phyloP scores from a whole-genome alignment of 2,797 vertebrate species.

The Chelidonichthys spinosus region DNA sequence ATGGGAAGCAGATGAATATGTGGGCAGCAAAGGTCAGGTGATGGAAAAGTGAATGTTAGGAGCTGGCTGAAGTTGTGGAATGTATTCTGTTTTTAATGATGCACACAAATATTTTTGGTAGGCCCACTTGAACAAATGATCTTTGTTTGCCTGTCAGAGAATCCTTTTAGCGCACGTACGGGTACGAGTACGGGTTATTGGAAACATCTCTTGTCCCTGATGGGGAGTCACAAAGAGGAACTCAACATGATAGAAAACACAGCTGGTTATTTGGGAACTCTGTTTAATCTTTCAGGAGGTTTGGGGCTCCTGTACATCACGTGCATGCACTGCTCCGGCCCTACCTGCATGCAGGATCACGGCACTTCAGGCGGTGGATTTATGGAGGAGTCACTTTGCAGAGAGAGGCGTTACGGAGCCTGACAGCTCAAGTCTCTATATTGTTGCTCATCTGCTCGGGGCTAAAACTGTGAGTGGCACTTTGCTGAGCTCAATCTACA shows the following conservation, averaged over 20 bases:
- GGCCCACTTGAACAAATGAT: background rate
- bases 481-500: background rate
- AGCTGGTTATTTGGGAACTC: background rate
- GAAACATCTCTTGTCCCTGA: background rate
- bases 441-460: slow-evolving; percentile 94
- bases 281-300: slow-evolving; percentile 47
- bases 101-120: background rate
- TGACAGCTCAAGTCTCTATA: slow-evolving; percentile 88
- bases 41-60: background rate
- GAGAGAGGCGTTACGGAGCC: slow-evolving; percentile 88
- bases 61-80: background rate
- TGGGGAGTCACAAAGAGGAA: background rate
- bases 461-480: slow-evolving; percentile 90
- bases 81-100: background rate
- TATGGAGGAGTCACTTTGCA: slow-evolving; percentile 88
- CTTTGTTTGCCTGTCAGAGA: background rate
- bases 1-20: background rate
- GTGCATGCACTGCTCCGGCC: slow-evolving; percentile 48
- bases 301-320: slow-evolving; percentile 19
- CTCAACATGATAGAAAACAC: slow-evolving; percentile 1
- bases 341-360: slow-evolving; percentile 71
- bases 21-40: background rate
- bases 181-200: background rate
- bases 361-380: slow-evolving; percentile 70
- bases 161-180: background rate